A percentile compares a stretch with the other conserved stretches of the same genome.
These are phyloP conservation scores for Oceanites oceanicus DNA, from an alignment of 2,113 vertebrate species.

Conservation along the genomic window DNA sequence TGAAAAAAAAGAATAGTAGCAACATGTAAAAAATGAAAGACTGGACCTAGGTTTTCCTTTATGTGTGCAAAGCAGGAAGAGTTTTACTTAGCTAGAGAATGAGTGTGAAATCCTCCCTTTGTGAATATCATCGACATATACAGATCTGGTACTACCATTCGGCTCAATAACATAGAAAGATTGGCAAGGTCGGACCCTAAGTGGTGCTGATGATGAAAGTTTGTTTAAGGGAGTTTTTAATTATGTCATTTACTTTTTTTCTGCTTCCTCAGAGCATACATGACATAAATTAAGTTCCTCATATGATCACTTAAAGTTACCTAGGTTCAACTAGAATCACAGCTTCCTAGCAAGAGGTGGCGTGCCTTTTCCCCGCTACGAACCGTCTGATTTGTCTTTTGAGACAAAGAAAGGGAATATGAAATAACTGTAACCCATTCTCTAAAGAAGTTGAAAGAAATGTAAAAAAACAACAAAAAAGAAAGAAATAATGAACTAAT, in stretches of 20 bases:
- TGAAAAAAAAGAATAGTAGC: neutral
- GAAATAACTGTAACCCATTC: neutral
- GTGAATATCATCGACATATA: neutral
- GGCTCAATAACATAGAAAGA: neutral
- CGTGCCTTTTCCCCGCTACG: neutral
- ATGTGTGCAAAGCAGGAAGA: neutral
- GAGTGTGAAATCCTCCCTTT: neutral
- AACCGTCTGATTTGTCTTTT: neutral
- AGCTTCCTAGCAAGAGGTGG: neutral
- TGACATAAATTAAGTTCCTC: neutral
- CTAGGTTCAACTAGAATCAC: neutral
- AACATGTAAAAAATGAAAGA: neutral
- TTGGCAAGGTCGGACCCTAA: neutral
- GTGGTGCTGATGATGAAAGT: neutral
- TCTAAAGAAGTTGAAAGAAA: neutral
- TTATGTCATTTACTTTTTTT: neutral
- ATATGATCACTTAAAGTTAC: neutral
- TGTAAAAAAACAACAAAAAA: neutral
- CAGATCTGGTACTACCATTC: neutral
- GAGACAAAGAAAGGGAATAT: neutral
- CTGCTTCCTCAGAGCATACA: neutral
- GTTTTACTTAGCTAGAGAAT: neutral
- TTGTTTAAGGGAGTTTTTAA: neutral
- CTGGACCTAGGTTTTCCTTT: neutral
- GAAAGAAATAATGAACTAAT: rapidly evolving